Conservation (phyloP, 2,113 vertebrate species). For the Odontesthes bonariensis region DNA sequence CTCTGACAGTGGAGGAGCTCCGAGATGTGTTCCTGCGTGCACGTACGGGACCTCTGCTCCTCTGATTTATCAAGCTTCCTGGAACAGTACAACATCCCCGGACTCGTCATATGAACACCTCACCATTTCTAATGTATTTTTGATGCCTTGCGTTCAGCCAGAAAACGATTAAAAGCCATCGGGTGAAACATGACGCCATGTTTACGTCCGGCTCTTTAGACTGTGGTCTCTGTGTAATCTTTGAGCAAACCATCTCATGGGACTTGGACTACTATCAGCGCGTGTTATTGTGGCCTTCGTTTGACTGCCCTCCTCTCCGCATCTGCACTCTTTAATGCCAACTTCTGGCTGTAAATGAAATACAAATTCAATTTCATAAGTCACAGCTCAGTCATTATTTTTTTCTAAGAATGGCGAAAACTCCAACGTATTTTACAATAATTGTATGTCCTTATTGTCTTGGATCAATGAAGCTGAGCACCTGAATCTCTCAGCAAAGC, state of each 20-base stretch:
- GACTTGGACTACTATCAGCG: conserved; percentile 46
- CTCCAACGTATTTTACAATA: conserved; percentile 37
- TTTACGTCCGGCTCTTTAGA: conserved; percentile 21
- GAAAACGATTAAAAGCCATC: conserved; percentile 48
- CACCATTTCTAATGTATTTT: conserved; percentile 10
- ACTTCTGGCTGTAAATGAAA: conserved; percentile 11
- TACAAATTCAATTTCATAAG: conserved; percentile 32
- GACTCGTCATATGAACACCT: conserved; percentile 24
- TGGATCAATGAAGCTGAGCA: conserved; percentile 62
- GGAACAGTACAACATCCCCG: neutral
- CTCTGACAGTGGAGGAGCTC: conserved; percentile 4
- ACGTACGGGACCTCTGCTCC: neutral
- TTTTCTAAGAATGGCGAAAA: conserved; percentile 24
- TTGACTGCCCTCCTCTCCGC: neutral
- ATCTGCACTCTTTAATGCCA: neutral
- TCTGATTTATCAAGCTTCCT: neutral
- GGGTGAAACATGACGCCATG: conserved; percentile 55
- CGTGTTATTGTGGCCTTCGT: neutral
- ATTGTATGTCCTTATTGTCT: conserved; percentile 59
- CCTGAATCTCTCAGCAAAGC: conserved; percentile 40
- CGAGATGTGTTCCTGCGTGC: neutral
- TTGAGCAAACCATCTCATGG: conserved; percentile 32
- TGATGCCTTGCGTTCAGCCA: conserved; percentile 28
- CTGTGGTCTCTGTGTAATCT: conserved; percentile 40
- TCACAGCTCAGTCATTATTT: neutral